Base-by-base conservation (phyloP, 1,140 invertebrate species). In the Drosophila setifemur region DNA sequence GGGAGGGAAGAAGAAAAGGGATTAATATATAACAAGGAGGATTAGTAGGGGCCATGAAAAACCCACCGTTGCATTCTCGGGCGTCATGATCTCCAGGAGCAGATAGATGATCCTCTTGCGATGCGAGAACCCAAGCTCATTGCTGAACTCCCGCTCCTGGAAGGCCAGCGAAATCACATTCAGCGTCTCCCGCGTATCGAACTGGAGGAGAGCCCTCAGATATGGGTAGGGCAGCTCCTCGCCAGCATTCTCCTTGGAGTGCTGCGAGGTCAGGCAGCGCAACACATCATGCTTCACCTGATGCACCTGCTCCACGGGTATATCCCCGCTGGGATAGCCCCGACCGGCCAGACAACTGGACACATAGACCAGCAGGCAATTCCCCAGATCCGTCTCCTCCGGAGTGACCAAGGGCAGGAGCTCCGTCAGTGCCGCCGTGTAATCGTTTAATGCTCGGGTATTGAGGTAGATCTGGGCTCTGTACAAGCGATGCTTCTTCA, bases 271-370 rank as follows among this genome's bases (percentile, higher is more conserved):
- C 18, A 94, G 57, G 44, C 93, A 93, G 25, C 93, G 82, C 9
- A 94, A 63, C 2, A 96, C 94, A 91, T 98, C 95, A 61, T 95
- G 93, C 66, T 97, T 95, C 0, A 96, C 95, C 70, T 93, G 94
- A 28, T 93, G 92, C 19, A 93, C 92, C 52, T 93, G 91, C 70
- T 96, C 93, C 5, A 91, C 91, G 2, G 95, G 94, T 69, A 99
- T 94, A 79, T 96, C 93, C 8, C 97, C 97, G 31, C 94, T 94
- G 2, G 96, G 98, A 92, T 98, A 99, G 1, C 95, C 95, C 54
- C 97, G 92, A 1, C 98, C 98, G 14, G 96, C 96, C 68, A 99
- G 92, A 89, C 98, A 99, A 83, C 97, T 98, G 49, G 97, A 98
- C 31, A 96, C 93, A 88, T 98, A 99, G 7, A 99, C 95, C 45